These are phyloP conservation scores for Leucoptera coffeella DNA, from an alignment of 2,888 invertebrate genomes.

Conservation along the genomic window DNA sequence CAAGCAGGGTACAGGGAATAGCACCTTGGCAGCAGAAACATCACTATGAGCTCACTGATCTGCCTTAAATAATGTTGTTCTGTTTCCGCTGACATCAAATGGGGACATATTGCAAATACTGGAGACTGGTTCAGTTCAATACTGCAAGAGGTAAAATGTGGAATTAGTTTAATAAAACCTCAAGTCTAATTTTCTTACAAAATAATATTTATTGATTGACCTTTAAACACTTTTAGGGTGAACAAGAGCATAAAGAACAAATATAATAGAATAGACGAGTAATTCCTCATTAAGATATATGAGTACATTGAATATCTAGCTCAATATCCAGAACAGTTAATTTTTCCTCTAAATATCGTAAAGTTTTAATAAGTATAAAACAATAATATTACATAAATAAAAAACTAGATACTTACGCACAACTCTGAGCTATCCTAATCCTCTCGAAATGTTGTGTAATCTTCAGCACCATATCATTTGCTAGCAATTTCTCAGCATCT, in stretches of 20 bases:
- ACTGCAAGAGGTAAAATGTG: no score
- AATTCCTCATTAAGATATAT: no score
- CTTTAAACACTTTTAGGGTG: no score
- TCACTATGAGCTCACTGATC: conserved; percentile 75
- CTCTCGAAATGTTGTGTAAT: conserved; percentile 82
- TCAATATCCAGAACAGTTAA: no score
- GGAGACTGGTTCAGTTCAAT: conserved; percentile 58
- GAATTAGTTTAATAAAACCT: no score
- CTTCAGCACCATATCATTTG: conserved; percentile 74
- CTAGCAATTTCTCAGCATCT: conserved; percentile 77
- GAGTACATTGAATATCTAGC: no score
- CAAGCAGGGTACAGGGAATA: conserved; percentile 75
- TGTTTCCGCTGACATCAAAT: conserved; percentile 64
- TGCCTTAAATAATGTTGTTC: conserved; percentile 78
- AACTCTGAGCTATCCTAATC: conserved; percentile 68
- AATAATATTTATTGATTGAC: no score
- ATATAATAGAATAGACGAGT: no score
- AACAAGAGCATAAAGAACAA: no score
- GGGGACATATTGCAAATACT: conserved; percentile 67
- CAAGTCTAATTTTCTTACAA: no score
- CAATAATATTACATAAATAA: conserved; percentile 2
- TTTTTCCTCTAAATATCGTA: no score
- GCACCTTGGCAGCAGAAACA: conserved; percentile 73
- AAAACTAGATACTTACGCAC: conserved; percentile 55
- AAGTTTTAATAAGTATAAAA: no score